Evolutionary conservation across 2,113 vertebrate species (phyloP), one percentile per base, ranked within the genome.

Genomic region (Apaloderma vittatum): DNA sequence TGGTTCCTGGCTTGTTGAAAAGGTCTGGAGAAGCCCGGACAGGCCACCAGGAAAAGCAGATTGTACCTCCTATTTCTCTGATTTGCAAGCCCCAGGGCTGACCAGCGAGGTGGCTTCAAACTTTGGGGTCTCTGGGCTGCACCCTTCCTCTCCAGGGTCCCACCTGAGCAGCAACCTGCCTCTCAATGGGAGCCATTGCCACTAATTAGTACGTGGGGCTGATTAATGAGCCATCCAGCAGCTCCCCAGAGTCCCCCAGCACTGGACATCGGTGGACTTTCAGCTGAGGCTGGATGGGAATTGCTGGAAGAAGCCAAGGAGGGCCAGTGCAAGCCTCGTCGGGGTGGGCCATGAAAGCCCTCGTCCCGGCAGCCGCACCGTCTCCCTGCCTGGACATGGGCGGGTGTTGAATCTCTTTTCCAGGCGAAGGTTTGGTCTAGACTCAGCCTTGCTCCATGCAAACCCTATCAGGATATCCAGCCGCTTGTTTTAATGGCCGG

Each of bases 401-500:
- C 1, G 27, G 54, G n/a, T 4, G 5, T 15, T 0, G 32, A 46
- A 93, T 63, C 67, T 61, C 83, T 83, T 91, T 87, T 97, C 61
- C 89, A 97, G 93, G 21, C 51, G 0, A 27, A 32, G 63, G 32
- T 78, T 81, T 86, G 73, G 32, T 54, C 24, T 36, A 2, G 54
- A 43, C 78, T 75, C 62, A 16, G 48, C 81, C 82, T 61, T 5
- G 65, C 85, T 93, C 61, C 19, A 7, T 6, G 61, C 79, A 3
- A 63, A 57, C 54, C 36, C 89, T 86, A 78, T 94, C 95, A 94
- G 89, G 93, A 95, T 96, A 85, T 96, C 88, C 94, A 95, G 94
- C 49, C 32, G 48, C 40, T 94, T 14, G 61, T 72, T 88, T 78
- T 95, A 96, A 95, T 79, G 77, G 94, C 94, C 93, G 92, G 96